phyloP scores from a whole-genome alignment of 2,888 invertebrate genomes.

The Netelia melanura region DNA sequence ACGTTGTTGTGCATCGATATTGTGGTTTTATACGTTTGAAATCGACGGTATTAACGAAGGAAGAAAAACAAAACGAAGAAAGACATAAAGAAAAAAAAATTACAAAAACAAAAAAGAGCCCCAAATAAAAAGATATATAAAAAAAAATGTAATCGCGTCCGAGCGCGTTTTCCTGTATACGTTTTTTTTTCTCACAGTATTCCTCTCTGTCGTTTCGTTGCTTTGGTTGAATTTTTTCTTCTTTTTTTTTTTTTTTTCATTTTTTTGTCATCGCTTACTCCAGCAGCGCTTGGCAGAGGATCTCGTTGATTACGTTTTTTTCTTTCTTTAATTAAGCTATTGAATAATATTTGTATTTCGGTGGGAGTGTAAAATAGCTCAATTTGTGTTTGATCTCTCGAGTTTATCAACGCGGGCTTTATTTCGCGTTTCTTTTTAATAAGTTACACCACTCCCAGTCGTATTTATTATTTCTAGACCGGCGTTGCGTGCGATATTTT shows the following conservation, averaged over 20 bases:
- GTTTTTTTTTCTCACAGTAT: slow-evolving; percentile 61
- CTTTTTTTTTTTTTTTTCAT: slow-evolving; percentile 33
- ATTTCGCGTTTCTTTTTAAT: slow-evolving; percentile 19
- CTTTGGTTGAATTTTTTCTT: slow-evolving; percentile 21
- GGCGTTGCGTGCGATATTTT: slow-evolving; percentile 48
- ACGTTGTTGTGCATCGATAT: slow-evolving; percentile 62
- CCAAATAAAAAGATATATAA: slow-evolving; percentile 22
- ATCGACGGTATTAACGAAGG: slow-evolving; percentile 25
- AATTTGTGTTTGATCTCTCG: slow-evolving; percentile 25
- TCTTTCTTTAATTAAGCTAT: not conserved
- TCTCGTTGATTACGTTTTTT: slow-evolving; percentile 31
- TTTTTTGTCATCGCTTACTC: slow-evolving; percentile 23
- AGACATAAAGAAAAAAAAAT: not conserved
- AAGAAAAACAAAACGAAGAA: not conserved
- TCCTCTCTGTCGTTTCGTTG: slow-evolving; percentile 33
- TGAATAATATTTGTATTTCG: not conserved
- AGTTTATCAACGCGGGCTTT: slow-evolving; percentile 27
- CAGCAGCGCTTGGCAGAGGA: slow-evolving; percentile 23
- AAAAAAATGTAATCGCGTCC: slow-evolving; percentile 18
- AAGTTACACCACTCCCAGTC: slow-evolving; percentile 23
- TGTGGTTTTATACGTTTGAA: slow-evolving; percentile 59
- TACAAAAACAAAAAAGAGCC: no score
- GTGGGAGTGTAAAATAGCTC: not conserved
- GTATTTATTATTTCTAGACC: slow-evolving; percentile 53
- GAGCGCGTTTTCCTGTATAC: slow-evolving; percentile 34